Evolutionary conservation across 2,888 invertebrate species (phyloP), one percentile per base, ranked within the genome.

Genomic region (Formica aserva): DNA sequence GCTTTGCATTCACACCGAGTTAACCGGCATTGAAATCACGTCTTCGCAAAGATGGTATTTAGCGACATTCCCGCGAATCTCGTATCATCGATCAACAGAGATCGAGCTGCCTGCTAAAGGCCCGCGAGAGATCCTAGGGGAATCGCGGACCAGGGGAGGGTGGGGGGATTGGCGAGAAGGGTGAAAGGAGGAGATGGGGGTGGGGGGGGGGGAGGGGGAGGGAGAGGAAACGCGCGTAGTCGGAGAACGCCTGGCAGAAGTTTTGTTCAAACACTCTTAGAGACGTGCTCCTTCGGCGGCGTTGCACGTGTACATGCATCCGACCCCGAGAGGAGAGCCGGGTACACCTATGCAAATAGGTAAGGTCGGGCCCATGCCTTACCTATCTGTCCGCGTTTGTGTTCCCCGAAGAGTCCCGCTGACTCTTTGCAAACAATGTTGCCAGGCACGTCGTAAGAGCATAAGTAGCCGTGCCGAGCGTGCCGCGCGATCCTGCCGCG

Each of bases 381-480:
- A 75, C 66, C 78, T 83, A 83, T 78, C 65, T 83, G 85, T 83
- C 77, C 74, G 65, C 66, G 81, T 55, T 76, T 85, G 74, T 87
- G 71, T 85, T 87, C 87, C 77, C 48, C 85, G 84, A 88, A 84
- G 83, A 84, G 83, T 82, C 84, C 65, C 75, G 89, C 86, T 86
- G 88, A 90, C 89, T 89, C 90, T 92, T 92, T 90, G 91, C 90
- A 92, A 92, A 92, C 92, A 92, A 91, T 92, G 91, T 91, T 90
- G 72, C 88, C 87, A 89, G 90, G 89, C 85, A 84, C 88, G 87
- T 88, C 87, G 74, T 77, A 63, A 84, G 80, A 82, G 82, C 85
- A 67, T 87, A 84, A 88, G 88, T 87, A 88, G 85, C 82, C 74
- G 52, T 35, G 35, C 67, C 67, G 52, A 18, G 48, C 67, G 71